phyloP scores from a whole-genome alignment of 2,888 invertebrate genomes.

The Sturmia bella region DNA sequence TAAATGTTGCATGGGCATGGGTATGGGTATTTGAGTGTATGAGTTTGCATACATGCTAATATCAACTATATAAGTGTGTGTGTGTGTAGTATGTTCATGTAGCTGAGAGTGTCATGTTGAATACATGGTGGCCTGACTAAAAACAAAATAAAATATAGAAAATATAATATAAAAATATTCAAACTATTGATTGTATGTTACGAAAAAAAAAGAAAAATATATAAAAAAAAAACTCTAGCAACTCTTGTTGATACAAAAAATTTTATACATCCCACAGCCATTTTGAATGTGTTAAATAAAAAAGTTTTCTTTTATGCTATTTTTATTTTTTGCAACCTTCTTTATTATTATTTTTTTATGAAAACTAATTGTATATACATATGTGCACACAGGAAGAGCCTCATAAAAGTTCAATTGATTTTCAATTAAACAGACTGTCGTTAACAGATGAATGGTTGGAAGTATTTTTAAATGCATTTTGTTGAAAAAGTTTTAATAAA shows the following conservation, averaged over 20 bases:
- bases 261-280: constrained; percentile 53
- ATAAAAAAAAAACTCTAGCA: constrained; percentile 20
- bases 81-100: background rate
- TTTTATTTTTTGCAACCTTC: constrained; percentile 35
- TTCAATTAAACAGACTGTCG: constrained; percentile 73
- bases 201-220: constrained; percentile 29
- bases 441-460: constrained; percentile 64
- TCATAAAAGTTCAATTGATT: constrained; percentile 73
- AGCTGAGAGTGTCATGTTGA: constrained; percentile 15
- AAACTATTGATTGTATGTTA: constrained; percentile 58
- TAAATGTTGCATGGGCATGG: constrained; percentile 42
- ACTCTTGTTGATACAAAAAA: constrained; percentile 16
- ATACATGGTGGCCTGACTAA: constrained; percentile 51
- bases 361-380: constrained; percentile 28
- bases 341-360: constrained; percentile 9
- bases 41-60: background rate
- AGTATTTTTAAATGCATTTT: background rate
- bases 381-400: constrained; percentile 48
- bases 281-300: constrained; percentile 63
- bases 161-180: constrained; percentile 36
- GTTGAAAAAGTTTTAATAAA: background rate
- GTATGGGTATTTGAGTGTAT: background rate
- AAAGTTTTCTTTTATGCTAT: constrained; percentile 54
- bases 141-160: constrained; percentile 57
- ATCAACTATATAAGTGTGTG: too few species aligned